Base-by-base conservation (phyloP, 2,888 invertebrate genomes). In the Volucella inanis region DNA sequence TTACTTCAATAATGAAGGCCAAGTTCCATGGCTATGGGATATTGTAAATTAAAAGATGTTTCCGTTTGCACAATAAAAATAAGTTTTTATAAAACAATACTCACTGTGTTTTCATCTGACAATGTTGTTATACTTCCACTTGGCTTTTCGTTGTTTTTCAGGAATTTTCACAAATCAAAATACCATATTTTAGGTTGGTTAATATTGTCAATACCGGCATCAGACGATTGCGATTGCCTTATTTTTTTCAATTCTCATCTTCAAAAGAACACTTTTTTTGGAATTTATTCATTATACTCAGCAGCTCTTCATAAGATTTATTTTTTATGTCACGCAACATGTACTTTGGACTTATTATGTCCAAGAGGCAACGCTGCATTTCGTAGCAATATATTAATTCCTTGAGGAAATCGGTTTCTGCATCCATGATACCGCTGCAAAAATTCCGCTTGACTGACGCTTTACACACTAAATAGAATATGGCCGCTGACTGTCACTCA, bases 101-200 rank as follows among this genome's bases (percentile, higher is more conserved):
- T 45, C 45, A 45, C 45, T 45, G 45, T 45, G 10, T 45, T 3
- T 45, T 45, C 45, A 9, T 45, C 45, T 45, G 45, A 45, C 45
- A 45, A 45, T 45, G 45, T 6, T 45, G 3, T 6, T 6, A 45
- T 2, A n/a, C n/a, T 45, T 2, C 6, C 6, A 45, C 0, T 2
- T 45, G 10, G 45, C 18, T 62, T 70, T 70, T 31, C 70, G 54
- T 70, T 78, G 77, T 22, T 43, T 52, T 55, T 55, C 41, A 45
- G 10, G 45, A 45, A 8, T 45, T 45, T 45, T 3, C 45, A 45
- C 43, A 43, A 43, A 43, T 43, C 43, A 43, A 43, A 43, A 1
- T 8, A 45, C 45, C 3, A 45, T 45, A 45, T 45, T 45, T 45
- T 45, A 45, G 45, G 45, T 45, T 45, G 45, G 45, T 45, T 6